Evolutionary conservation across 2,888 invertebrate genomes (phyloP).

Genomic region (Tenodera sinensis): DNA sequence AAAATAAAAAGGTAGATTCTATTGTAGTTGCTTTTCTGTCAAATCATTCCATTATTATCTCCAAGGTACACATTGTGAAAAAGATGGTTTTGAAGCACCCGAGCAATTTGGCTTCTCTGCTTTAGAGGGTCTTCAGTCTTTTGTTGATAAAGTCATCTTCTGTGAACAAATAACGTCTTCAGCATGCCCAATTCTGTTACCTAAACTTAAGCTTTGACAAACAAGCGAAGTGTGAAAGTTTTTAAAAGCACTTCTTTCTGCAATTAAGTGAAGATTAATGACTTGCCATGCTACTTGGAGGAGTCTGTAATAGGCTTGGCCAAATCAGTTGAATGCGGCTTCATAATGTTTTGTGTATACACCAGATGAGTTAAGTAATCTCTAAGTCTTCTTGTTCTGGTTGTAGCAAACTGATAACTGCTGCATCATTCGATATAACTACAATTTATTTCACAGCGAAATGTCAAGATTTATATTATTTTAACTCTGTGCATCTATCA

Average conservation of each 20-base stretch:
- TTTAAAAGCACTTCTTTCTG: not conserved
- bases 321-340: too few relatives aligned
- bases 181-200: not conserved
- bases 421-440: too few relatives aligned
- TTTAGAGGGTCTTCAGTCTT: not conserved
- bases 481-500: too few relatives aligned
- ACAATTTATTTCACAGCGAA: too few relatives aligned
- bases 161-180: not conserved
- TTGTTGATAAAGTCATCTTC: not conserved
- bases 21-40: slow-evolving; percentile 23
- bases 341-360: too few relatives aligned
- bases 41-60: slow-evolving; percentile 20
- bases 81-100: not conserved
- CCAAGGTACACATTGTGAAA: not conserved
- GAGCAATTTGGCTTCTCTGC: not conserved
- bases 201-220: not conserved
- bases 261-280: not conserved
- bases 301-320: too few relatives aligned
- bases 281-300: not conserved
- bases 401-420: too few relatives aligned
- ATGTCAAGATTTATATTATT: too few relatives aligned
- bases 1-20: not conserved
- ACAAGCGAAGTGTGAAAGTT: not conserved
- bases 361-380: too few relatives aligned
- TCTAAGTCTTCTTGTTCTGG: too few relatives aligned